Evolutionary conservation across 2,888 invertebrate species (phyloP).

Genomic region (Pandemis heparana): DNA sequence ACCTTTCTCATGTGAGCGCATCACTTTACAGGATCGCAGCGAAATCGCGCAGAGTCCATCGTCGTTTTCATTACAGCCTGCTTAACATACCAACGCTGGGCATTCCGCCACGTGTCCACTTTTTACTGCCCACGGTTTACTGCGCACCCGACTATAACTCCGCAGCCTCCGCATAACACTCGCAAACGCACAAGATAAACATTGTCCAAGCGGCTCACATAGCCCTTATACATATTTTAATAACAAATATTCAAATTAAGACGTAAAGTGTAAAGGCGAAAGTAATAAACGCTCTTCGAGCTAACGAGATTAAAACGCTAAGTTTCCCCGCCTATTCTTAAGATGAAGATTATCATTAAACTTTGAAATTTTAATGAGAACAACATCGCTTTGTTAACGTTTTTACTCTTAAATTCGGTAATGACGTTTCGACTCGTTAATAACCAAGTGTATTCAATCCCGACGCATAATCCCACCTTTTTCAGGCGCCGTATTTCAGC

Average conservation of each 20-base stretch:
- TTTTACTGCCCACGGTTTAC: constrained; percentile 68
- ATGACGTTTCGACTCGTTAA: constrained; percentile 45
- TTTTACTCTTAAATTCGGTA: constrained; percentile 32
- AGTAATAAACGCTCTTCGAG: constrained; percentile 37
- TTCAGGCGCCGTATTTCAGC: constrained; percentile 72
- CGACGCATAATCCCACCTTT: constrained; percentile 70
- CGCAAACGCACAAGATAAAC: constrained; percentile 51
- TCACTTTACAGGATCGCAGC: constrained; percentile 47
- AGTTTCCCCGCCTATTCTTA: constrained; percentile 33
- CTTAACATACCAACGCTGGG: constrained; percentile 50
- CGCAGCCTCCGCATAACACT: constrained; percentile 54
- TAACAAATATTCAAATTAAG: constrained; percentile 43
- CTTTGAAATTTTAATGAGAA: constrained; percentile 41
- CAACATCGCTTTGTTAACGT: constrained; percentile 18
- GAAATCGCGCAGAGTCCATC: constrained; percentile 46
- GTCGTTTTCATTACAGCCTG: constrained; percentile 74
- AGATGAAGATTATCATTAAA: constrained; percentile 39
- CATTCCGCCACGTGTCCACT: constrained; percentile 55
- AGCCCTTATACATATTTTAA: constrained; percentile 38
- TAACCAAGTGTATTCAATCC: constrained; percentile 61
- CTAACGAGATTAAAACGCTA: constrained; percentile 49
- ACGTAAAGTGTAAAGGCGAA: constrained; percentile 37
- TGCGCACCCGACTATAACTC: constrained; percentile 51
- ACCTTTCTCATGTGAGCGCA: constrained; percentile 35
- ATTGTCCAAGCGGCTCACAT: constrained; percentile 49